A percentile compares a stretch with the other conserved stretches of the same genome.
These are phyloP conservation scores for Catamblyrhynchus diadema DNA, from an alignment of 2,797 vertebrate genomes.

Conservation along the genomic window DNA sequence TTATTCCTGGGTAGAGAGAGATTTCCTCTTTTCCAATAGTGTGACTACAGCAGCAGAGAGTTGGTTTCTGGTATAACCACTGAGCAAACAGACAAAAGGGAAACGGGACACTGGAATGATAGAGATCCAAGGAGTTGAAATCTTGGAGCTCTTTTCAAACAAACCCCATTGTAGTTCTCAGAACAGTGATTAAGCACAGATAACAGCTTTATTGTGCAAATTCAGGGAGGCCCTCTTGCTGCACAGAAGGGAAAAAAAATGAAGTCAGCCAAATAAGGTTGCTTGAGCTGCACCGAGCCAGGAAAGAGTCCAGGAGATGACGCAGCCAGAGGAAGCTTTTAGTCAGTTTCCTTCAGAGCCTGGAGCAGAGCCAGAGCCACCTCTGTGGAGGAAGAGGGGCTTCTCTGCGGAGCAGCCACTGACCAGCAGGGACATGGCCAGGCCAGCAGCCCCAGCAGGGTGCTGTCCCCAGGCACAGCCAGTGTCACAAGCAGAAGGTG, in stretches of 20 bases:
- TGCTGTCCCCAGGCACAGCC: neutral
- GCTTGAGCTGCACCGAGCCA: slow-evolving; percentile 48
- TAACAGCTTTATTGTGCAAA: slow-evolving; percentile 60
- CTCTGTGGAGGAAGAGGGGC: neutral
- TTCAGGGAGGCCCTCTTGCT: slow-evolving; percentile 8
- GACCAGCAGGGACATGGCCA: neutral
- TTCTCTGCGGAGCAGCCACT: neutral
- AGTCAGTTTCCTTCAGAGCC: slow-evolving; percentile 88
- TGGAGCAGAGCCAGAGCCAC: slow-evolving; percentile 74
- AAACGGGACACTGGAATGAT: neutral
- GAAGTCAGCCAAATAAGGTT: slow-evolving; percentile 59
- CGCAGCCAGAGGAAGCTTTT: slow-evolving; percentile 87
- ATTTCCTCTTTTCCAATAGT: neutral
- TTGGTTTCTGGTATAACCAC: neutral
- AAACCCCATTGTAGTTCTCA: neutral
- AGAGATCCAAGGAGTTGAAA: neutral
- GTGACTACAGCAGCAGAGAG: neutral
- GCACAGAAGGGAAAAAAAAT: neutral
- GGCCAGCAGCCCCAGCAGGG: neutral
- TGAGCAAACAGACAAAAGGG: neutral
- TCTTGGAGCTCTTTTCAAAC: neutral
- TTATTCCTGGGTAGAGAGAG: neutral
- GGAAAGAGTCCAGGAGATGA: slow-evolving; percentile 93
- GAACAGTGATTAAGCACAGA: slow-evolving; percentile 35
- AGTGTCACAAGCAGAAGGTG: neutral